A percentile compares a stretch with the other conserved stretches of the same genome.
These are phyloP conservation scores for Reticulitermes lucifugus DNA, from an alignment of 2,888 invertebrate species.

Conservation along the genomic window DNA sequence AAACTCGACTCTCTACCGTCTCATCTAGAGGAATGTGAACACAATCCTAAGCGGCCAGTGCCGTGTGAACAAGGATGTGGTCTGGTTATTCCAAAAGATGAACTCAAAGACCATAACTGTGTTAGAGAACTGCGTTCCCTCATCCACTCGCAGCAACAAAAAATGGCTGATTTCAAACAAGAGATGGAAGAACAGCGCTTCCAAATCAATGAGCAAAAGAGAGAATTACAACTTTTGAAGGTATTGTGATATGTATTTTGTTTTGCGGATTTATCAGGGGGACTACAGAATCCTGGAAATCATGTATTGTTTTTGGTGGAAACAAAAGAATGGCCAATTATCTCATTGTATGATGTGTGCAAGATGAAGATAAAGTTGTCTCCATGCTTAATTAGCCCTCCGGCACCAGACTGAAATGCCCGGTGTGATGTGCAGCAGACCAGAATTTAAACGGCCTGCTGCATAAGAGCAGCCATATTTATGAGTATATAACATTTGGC, in stretches of 20 bases:
- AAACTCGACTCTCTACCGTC: constrained; percentile 88
- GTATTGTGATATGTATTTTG: constrained; percentile 62
- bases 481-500: too few relatives aligned
- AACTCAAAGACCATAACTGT: constrained; percentile 94
- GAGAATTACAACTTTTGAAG: constrained; percentile 89
- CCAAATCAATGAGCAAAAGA: constrained; percentile 88
- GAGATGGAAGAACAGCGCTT: constrained; percentile 89
- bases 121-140: constrained; percentile 87
- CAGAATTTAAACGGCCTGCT: too few relatives aligned
- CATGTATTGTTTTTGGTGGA: too few relatives aligned
- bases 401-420: too few relatives aligned
- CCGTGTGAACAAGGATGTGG: constrained; percentile 96
- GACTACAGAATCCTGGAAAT: too few relatives aligned
- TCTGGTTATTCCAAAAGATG: constrained; percentile 94
- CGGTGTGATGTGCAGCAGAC: too few relatives aligned
- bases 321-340: too few relatives aligned
- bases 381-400: too few relatives aligned
- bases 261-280: too few relatives aligned
- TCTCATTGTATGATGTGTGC: too few relatives aligned
- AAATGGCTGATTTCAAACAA: constrained; percentile 86
- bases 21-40: constrained; percentile 92
- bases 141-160: constrained; percentile 88
- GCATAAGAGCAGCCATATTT: too few relatives aligned
- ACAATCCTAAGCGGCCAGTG: constrained; percentile 93
- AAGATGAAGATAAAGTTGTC: too few relatives aligned